Percentiles rank a stretch among this genome's conserved stretches.
These are phyloP conservation scores for Diadegma fenestrale DNA, from an alignment of 2,888 invertebrate species.

Conservation along the genomic window DNA sequence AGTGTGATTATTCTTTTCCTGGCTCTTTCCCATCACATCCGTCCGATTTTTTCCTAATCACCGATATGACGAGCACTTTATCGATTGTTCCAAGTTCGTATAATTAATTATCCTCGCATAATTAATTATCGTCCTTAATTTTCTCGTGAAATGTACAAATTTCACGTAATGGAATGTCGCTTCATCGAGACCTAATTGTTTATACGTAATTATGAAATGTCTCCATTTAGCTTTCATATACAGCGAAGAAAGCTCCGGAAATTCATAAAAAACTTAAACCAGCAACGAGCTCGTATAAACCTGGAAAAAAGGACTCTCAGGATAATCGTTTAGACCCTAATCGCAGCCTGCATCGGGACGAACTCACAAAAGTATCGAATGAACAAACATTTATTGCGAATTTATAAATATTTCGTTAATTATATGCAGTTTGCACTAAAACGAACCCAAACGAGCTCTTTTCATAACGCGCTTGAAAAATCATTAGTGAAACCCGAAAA, in stretches of 20 bases:
- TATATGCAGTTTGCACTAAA: background rate
- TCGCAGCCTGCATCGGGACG: background rate
- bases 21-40: background rate
- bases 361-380: background rate
- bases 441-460: background rate
- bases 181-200: background rate
- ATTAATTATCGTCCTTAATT: background rate
- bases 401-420: background rate
- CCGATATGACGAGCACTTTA: background rate
- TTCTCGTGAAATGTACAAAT: background rate
- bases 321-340: background rate
- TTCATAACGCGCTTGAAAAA: background rate
- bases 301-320: background rate
- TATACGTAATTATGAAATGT: background rate
- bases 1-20: background rate
- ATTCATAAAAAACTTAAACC: background rate
- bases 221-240: background rate
- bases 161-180: background rate
- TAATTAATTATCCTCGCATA: background rate
- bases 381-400: background rate
- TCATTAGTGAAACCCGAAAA: conserved; percentile 12
- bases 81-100: background rate
- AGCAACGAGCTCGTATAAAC: background rate
- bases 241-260: background rate
- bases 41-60: background rate